Evolutionary conservation across 2,797 vertebrate genomes (phyloP), one percentile per base, ranked within the genome.

Genomic region (Chloroceryle amazona): DNA sequence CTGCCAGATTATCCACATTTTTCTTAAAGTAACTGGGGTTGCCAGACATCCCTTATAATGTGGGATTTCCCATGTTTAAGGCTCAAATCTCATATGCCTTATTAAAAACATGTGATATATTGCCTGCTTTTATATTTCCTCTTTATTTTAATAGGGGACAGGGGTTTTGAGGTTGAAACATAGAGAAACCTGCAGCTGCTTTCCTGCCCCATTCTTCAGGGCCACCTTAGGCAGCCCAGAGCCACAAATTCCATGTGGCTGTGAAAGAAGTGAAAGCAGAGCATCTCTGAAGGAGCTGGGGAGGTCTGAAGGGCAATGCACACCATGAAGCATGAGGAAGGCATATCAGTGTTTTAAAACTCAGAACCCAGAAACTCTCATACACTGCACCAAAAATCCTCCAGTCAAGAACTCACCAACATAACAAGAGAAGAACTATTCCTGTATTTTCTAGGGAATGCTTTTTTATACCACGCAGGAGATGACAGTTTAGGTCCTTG

Each of bases 61-160:
- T 58, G 31, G 61, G 54, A 90, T 82, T 96, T 95, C 88, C 75
- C 68, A 72, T 61, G 35, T 49, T 86, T 83, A 76, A 95, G 31
- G 46, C 80, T 84, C 80, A 91, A 86, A 88, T 86, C 85, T 88
- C 94, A 86, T 15, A 68, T 72, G 57, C 49, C 29, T 14, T 74
- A 88, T 95, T 94, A 79, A 90, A 96, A 96, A 47, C 83, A 2
- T 74, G 91, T 86, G 91, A 87, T 74, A 73, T 39, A 86, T 46
- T 46, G 10, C 61, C 58, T 94, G 68, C 29, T 75, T 29, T 81
- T 78, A 11, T 78, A 76, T 75, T 86, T 86, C 72, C 20, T 71
- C 61, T 67, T 52, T 73, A 86, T 67, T 91, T 92, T 79, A 90
- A 90, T 42, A 90, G 68, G 41, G 35, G 49, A 83, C 42, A 29